These are phyloP conservation scores for Isurus oxyrinchus DNA, from an alignment of 2,113 vertebrate species.

Conservation along the genomic window DNA sequence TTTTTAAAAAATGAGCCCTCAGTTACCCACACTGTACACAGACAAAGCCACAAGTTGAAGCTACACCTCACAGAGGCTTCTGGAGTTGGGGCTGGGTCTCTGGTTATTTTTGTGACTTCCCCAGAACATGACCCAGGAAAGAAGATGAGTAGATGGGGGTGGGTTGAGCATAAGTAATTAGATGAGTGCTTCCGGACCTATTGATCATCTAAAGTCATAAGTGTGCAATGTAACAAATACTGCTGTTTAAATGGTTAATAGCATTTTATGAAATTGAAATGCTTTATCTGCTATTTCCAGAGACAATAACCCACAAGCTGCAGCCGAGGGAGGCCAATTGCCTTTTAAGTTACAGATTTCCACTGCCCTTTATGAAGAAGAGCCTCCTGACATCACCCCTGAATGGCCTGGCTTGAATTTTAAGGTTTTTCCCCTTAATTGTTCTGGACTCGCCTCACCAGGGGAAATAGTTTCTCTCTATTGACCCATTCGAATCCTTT, in stretches of 20 bases:
- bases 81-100: background rate
- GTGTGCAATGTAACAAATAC: background rate
- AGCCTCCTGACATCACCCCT: background rate
- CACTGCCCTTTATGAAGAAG: background rate
- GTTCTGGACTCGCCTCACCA: background rate
- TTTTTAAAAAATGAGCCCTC: background rate
- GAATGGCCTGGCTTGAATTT: background rate
- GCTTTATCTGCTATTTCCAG: background rate
- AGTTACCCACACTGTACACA: background rate
- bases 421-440: background rate
- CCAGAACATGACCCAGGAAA: background rate
- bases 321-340: background rate
- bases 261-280: background rate
- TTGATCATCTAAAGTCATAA: background rate
- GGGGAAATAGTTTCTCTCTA: background rate
- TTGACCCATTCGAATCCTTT: background rate
- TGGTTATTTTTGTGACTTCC: background rate
- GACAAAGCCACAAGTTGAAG: background rate
- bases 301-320: background rate
- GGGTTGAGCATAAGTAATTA: background rate
- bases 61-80: background rate
- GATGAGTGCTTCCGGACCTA: background rate
- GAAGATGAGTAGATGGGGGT: background rate
- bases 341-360: background rate
- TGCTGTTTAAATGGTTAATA: background rate